Evolutionary conservation across 2,797 vertebrate species (phyloP).

Genomic region (Capromys pilorides): DNA sequence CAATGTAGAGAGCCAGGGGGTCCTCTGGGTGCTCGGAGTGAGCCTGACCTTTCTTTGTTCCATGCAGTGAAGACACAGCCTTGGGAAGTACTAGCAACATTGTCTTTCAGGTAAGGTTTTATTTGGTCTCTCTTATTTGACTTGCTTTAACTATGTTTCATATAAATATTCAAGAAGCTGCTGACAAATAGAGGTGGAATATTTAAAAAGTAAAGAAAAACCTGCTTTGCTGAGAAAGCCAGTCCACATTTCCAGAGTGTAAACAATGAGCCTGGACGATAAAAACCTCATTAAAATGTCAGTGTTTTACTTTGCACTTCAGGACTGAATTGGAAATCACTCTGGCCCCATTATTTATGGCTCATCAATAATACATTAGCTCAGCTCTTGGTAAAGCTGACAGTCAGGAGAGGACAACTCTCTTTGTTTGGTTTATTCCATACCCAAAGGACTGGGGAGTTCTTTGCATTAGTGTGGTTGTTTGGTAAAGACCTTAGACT

Average conservation of each 20-base stretch:
- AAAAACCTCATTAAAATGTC: conserved; percentile 76
- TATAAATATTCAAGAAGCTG: conserved; percentile 67
- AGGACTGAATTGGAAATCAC: conserved; percentile 62
- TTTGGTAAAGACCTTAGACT: conserved; percentile 28
- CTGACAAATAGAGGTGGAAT: conserved; percentile 60
- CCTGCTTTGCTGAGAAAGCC: conserved; percentile 36
- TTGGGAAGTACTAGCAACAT: background rate
- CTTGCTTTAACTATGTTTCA: conserved; percentile 56
- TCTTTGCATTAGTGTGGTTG: background rate
- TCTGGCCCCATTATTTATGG: conserved; percentile 67
- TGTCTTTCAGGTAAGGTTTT: conserved; percentile 46
- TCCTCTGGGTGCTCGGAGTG: background rate
- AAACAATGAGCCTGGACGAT: conserved; percentile 59
- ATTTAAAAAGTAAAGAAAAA: conserved; percentile 56
- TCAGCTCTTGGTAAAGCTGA: conserved; percentile 40
- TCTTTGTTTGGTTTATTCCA: conserved; percentile 59
- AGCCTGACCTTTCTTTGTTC: background rate
- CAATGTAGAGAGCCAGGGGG: background rate
- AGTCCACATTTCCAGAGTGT: conserved; percentile 51
- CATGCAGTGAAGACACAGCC: background rate
- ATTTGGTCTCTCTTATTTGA: conserved; percentile 66
- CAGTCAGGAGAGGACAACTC: background rate
- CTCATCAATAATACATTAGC: conserved; percentile 75
- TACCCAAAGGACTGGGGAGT: background rate
- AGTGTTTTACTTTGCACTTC: conserved; percentile 52